Base-by-base conservation (phyloP, 2,888 invertebrate genomes). In the Tetanocera ferruginea region DNA sequence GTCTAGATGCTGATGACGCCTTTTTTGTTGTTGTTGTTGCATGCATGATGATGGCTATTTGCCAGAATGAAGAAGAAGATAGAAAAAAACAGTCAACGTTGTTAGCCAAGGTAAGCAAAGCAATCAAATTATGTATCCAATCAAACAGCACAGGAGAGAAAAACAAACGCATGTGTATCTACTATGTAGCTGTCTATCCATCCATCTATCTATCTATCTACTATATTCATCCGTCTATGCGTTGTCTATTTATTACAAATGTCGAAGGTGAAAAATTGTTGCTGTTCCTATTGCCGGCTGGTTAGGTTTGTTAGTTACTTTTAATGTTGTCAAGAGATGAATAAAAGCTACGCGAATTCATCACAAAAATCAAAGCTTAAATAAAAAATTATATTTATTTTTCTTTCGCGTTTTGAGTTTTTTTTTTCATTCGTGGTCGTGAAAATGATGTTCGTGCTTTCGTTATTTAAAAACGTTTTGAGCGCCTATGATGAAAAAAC, bases 81-180 rank as follows among this genome's bases (percentile, higher is more conserved):
- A 52, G 55, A n/a, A 43, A 73, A 62, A 43, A 62, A 25, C 2
- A 67, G 74, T 55, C 67, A 67, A 14, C 60, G 34, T 25, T 37
- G 28, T 51, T 67, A 37, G 66, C 67, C 75, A 75, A 66, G 74
- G 74, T 74, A 74, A 72, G 62, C 31, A 60, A 60, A 66, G 43
- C 77, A 78, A 80, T 80, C 76, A 79, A 80, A 79, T 80, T 80
- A 80, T 80, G 80, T 80, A 80, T 80, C 80, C 70, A 64, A 74
- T 71, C 71, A 78, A 80, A 71, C 17, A 49, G 60, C 31, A 43
- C 14, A 69, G 69, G 57, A 66, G 66, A 75, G 11, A 8, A 25
- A 64, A 60, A 6, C 37, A 66, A 37, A 74, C 34, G 60, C 57
- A 71, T 55, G 34, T 67, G 60, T 76, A 67, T 76, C 31, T 49